Evolutionary conservation across 2,888 invertebrate species (phyloP).

Genomic region (Orchesella flavescens): DNA sequence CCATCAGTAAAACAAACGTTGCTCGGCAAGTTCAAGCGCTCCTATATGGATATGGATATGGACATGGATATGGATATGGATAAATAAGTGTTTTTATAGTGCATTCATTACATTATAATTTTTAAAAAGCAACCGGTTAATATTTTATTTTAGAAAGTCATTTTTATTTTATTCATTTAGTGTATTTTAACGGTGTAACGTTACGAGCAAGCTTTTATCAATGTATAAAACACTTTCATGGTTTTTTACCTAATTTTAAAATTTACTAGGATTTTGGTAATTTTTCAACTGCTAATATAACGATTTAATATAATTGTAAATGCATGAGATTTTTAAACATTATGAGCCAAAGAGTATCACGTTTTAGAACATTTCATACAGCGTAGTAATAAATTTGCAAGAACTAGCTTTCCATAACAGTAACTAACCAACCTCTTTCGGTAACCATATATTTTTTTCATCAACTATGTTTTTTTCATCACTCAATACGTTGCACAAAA

Average conservation of each 20-base stretch:
- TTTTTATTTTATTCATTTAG: neutral
- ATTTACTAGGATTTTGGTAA: too few relatives aligned
- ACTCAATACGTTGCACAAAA: too few relatives aligned
- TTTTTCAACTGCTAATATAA: neutral
- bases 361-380: neutral
- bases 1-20: constrained; percentile 31
- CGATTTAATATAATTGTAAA: neutral
- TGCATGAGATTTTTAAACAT: too few relatives aligned
- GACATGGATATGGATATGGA: constrained; percentile 22
- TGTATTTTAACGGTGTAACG: neutral
- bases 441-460: too few relatives aligned
- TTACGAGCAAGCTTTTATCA: too few relatives aligned
- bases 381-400: too few relatives aligned
- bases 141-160: neutral
- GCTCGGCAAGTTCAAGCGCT: constrained; percentile 48
- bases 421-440: too few relatives aligned
- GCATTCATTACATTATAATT: too few relatives aligned
- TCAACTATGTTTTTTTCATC: too few relatives aligned
- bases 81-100: neutral
- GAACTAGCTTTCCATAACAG: too few relatives aligned
- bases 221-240: too few relatives aligned
- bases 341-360: neutral
- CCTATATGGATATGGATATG: constrained; percentile 17
- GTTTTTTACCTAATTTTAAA: too few relatives aligned
- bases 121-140: neutral